Evolutionary conservation across 2,797 vertebrate genomes (phyloP).

Genomic region (Characodon lateralis): DNA sequence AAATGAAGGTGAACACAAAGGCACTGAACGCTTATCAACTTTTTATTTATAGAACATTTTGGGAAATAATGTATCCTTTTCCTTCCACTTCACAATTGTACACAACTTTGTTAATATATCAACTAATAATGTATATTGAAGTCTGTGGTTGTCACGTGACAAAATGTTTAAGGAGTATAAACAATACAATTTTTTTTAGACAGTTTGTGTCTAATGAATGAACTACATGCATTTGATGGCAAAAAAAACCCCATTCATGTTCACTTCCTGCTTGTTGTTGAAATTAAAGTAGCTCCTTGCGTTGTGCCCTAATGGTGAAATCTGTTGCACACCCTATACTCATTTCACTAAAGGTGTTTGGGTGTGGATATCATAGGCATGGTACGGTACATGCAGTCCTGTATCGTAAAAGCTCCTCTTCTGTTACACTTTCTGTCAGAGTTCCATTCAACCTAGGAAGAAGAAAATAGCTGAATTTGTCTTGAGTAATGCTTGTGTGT

Average conservation of each 20-base stretch:
- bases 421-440: not conserved
- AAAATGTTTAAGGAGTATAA: not conserved
- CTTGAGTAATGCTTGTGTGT: not conserved
- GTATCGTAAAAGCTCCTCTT: conserved; percentile 1
- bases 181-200: not conserved
- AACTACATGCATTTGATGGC: not conserved
- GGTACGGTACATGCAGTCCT: conserved; percentile 28
- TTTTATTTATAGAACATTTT: not conserved
- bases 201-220: not conserved
- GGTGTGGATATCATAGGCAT: not conserved
- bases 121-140: not conserved
- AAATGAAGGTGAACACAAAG: too few relatives aligned
- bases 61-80: not conserved
- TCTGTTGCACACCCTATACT: conserved; percentile 5
- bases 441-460: not conserved
- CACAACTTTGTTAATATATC: not conserved
- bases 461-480: conserved; percentile 1
- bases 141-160: not conserved
- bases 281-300: conserved; percentile 15
- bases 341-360: conserved; percentile 21
- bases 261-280: not conserved
- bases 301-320: conserved; percentile 28
- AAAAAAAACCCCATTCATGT: not conserved
- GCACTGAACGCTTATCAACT: not conserved
- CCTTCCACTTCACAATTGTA: not conserved